phyloP scores from a whole-genome alignment of 2,797 vertebrate species.

The Diglossa cyanea region DNA sequence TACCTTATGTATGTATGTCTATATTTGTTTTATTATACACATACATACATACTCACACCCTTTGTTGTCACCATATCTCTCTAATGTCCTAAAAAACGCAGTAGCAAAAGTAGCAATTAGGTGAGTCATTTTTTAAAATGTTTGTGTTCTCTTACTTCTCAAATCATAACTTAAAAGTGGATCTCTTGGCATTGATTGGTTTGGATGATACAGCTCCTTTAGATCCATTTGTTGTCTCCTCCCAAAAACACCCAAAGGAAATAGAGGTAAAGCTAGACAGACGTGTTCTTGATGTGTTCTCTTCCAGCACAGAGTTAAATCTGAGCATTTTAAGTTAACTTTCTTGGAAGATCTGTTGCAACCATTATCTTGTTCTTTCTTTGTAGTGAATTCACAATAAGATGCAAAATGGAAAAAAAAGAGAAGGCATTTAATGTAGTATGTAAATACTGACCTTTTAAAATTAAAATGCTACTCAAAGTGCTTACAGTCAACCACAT shows the following conservation, averaged over 20 bases:
- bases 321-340: conserved; percentile 16
- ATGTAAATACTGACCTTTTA: conserved; percentile 75
- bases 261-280: conserved; percentile 49
- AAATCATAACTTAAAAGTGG: neutral
- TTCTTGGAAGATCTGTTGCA: conserved; percentile 83
- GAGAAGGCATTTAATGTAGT: conserved; percentile 54
- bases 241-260: neutral
- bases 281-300: neutral
- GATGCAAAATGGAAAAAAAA: conserved; percentile 30
- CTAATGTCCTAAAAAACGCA: neutral
- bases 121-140: neutral
- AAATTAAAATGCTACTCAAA: conserved; percentile 67
- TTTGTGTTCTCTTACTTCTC: neutral
- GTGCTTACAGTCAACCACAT: conserved; percentile 68
- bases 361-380: conserved; percentile 90
- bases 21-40: conserved; percentile 15
- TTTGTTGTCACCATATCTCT: neutral
- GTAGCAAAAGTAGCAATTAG: conserved; percentile 32
- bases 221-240: conserved; percentile 8
- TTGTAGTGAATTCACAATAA: conserved; percentile 74
- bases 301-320: conserved; percentile 3
- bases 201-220: neutral
- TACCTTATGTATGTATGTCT: conserved; percentile 34
- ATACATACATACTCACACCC: conserved; percentile 2
- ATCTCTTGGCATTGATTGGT: neutral